A percentile compares a stretch with the other conserved stretches of the same genome.
phyloP scores from a whole-genome alignment of 2,113 vertebrate genomes.

The Strix uralensis region DNA sequence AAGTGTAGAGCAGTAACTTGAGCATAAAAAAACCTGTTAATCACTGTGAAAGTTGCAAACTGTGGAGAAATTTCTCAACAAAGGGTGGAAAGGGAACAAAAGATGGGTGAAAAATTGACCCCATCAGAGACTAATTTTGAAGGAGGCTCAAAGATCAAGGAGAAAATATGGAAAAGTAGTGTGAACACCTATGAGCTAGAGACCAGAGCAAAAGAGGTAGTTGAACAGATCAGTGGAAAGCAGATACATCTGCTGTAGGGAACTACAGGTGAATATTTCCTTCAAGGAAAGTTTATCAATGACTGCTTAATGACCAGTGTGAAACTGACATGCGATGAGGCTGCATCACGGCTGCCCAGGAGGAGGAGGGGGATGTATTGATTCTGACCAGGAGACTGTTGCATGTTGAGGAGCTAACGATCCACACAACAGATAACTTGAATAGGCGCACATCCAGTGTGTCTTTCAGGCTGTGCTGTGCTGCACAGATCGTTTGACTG shows the following conservation, averaged over 20 bases:
- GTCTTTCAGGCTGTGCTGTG: background rate
- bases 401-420: background rate
- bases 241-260: background rate
- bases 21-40: background rate
- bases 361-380: background rate
- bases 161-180: background rate
- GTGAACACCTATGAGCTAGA: background rate
- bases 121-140: background rate
- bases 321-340: background rate
- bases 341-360: background rate
- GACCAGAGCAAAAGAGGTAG: background rate
- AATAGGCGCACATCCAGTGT: rapidly evolving
- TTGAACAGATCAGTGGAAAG: background rate
- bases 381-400: background rate
- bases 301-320: background rate
- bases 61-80: background rate
- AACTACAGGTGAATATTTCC: background rate
- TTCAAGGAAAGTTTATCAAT: background rate
- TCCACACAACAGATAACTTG: background rate
- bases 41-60: background rate
- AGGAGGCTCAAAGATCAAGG: background rate
- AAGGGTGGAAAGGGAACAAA: background rate
- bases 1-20: background rate
- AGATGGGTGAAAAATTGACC: background rate
- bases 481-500: background rate